phyloP scores from a whole-genome alignment of 2,113 vertebrate species.

The Caranx ignobilis region DNA sequence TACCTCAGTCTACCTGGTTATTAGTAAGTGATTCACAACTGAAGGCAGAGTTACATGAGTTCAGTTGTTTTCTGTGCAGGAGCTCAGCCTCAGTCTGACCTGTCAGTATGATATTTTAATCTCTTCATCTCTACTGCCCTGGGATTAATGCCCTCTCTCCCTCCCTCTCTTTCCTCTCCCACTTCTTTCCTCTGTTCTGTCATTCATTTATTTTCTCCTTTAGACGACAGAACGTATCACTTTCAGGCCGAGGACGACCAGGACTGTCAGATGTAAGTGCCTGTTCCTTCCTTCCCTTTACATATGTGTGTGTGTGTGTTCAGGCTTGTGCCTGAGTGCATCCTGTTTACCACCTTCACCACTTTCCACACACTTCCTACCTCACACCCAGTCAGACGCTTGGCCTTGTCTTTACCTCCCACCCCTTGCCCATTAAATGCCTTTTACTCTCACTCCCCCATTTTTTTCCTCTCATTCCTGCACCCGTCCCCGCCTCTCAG shows the following conservation, averaged over 20 bases:
- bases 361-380: slow-evolving; percentile 54
- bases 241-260: slow-evolving; percentile 89
- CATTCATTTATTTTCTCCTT: slow-evolving; percentile 24
- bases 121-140: not conserved
- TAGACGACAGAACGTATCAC: slow-evolving; percentile 88
- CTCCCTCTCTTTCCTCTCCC: not conserved
- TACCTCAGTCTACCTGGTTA: not conserved
- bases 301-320: slow-evolving; percentile 10
- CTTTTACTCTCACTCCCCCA: slow-evolving; percentile 11
- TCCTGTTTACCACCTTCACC: slow-evolving; percentile 58
- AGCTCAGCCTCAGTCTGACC: slow-evolving; percentile 6
- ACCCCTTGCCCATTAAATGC: slow-evolving; percentile 14
- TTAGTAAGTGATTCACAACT: not conserved
- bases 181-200: not conserved
- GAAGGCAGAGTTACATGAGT: not conserved
- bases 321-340: slow-evolving; percentile 5
- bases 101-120: not conserved
- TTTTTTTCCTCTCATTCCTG: not conserved
- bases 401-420: slow-evolving; percentile 38
- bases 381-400: slow-evolving; percentile 39
- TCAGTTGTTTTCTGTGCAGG: not conserved
- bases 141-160: slow-evolving; percentile 6
- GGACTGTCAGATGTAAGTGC: slow-evolving; percentile 88
- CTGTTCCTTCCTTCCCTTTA: slow-evolving; percentile 28
- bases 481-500: not conserved